Conservation (phyloP, 2,113 vertebrate genomes). For the Perccottus glenii region DNA sequence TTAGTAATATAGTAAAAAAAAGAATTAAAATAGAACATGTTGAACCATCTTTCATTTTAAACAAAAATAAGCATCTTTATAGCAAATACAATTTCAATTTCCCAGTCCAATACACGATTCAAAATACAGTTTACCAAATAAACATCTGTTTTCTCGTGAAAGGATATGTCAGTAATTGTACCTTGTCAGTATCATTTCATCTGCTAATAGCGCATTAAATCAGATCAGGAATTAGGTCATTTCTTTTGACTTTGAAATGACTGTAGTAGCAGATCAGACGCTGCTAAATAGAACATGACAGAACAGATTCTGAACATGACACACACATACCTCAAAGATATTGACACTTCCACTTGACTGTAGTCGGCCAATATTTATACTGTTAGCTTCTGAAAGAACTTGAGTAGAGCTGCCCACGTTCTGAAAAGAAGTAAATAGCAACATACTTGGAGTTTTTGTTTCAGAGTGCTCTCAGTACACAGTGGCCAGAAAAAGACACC, state of each 20-base stretch:
- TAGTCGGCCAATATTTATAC: constrained; percentile 16
- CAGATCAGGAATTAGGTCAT: constrained; percentile 33
- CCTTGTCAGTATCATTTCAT: constrained; percentile 21
- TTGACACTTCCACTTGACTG: neutral
- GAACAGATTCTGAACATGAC: neutral
- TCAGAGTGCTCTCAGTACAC: constrained; percentile 17
- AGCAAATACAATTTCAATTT: no score
- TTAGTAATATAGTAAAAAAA: no score
- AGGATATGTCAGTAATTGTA: neutral
- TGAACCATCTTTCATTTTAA: no score
- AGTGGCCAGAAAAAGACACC: neutral
- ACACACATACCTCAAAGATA: constrained; percentile 8
- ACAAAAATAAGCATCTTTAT: no score
- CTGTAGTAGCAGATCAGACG: constrained; percentile 9
- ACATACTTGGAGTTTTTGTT: constrained; percentile 6
- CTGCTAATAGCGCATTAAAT: constrained; percentile 31
- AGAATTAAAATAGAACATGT: no score
- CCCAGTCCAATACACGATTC: no score
- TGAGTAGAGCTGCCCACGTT: neutral
- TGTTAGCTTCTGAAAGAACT: neutral
- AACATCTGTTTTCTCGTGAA: no score
- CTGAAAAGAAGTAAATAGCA: constrained; percentile 3
- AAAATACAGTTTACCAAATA: no score
- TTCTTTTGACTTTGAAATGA: constrained; percentile 24
- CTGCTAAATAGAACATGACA: constrained; percentile 2